Evolutionary conservation across 1,140 invertebrate genomes (phyloP), one percentile per base, ranked within the genome.

Genomic region (Pogonus chalceus): DNA sequence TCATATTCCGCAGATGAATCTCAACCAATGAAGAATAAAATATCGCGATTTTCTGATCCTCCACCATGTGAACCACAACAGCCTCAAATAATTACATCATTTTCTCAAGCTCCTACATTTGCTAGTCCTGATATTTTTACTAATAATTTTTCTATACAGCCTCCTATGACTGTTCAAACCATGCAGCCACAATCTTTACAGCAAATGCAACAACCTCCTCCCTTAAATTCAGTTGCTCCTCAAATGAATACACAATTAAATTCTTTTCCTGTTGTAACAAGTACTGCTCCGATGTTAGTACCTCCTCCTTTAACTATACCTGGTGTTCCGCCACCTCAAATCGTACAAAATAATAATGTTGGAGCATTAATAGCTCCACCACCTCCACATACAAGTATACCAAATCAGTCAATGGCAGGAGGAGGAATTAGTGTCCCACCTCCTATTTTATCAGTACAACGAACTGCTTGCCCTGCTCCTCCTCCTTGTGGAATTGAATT

Each of bases 391-490:
- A 67, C 67, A 23, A 59, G 65, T n/a, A 65, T 71, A 46, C 58
- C 49, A 1, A 14, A 23, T 14, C 56, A 53, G 52, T 49, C 52
- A 16, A 39, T 53, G 16, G 43, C 58, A 20, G 52, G 58, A 23
- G 22, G 55, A 21, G 69, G 70, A 31, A 71, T 70, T 0, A 71
- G 64, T 14, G 54, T 72, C 1, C 72, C 72, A 9, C 72, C 72
- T 0, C 71, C 72, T 1, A 65, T 62, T 22, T 61, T 71, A 49
- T 64, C 60, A 43, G 18, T 58, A 22, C 26, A 57, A 63, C 39
- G 55, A 21, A 54, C 59, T 49, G 56, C 59, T 2, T 35, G 59
- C 1, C 31, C 51, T 14, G 20, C 56, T 51, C 48, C 56, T 12
- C 48, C 35, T 9, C 56, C 52, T 10, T 61, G 26, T 43, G 49